A percentile compares a stretch with the other conserved stretches of the same genome.
Evolutionary conservation across 2,888 invertebrate genomes (phyloP).

Genomic region (Microplitis manilae): DNA sequence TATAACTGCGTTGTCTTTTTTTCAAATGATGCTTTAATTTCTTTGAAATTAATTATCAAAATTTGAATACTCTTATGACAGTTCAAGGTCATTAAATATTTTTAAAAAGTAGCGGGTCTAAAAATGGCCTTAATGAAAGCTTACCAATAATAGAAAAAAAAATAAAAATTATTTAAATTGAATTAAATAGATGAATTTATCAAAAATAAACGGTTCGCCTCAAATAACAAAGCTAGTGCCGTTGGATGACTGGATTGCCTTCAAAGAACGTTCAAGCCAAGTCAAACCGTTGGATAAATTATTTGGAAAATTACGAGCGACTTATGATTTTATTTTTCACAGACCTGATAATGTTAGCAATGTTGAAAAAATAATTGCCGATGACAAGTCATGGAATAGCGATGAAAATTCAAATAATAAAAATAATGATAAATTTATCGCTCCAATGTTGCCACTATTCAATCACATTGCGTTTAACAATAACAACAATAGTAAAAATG

Average conservation of each 20-base stretch:
- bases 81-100: no score
- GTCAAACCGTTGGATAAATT: conserved; percentile 60
- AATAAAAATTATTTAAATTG: conserved; percentile 10
- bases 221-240: conserved; percentile 63
- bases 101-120: no score
- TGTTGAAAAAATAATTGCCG: conserved; percentile 56
- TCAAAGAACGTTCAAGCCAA: conserved; percentile 53
- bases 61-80: no score
- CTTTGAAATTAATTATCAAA: no score
- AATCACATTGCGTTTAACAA: background rate
- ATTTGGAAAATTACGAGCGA: conserved; percentile 61
- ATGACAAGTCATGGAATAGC: conserved; percentile 32
- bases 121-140: no score
- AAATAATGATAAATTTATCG: background rate
- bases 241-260: conserved; percentile 55
- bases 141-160: background rate
- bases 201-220: conserved; percentile 56
- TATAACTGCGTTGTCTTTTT: no score
- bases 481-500: conserved; percentile 17
- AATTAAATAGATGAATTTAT: conserved; percentile 54
- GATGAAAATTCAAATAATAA: background rate
- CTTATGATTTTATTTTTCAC: conserved; percentile 63
- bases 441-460: conserved; percentile 25
- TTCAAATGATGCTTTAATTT: no score
- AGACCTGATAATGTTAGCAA: conserved; percentile 59